Conservation (phyloP, 2,797 vertebrate species). For the Nyctibius grandis region DNA sequence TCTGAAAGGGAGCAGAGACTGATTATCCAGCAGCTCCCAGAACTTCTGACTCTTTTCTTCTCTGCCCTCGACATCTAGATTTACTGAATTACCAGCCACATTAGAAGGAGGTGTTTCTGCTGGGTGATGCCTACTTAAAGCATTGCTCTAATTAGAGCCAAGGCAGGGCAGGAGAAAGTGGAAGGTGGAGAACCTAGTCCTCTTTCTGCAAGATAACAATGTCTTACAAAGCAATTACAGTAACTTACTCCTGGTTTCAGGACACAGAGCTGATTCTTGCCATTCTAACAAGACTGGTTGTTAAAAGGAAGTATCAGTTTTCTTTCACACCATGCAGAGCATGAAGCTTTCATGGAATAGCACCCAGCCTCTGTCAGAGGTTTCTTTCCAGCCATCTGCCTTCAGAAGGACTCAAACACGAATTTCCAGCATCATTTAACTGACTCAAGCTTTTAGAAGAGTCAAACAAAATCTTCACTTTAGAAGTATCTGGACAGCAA, state of each 20-base stretch:
- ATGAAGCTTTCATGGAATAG: not conserved
- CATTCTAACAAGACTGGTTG: not conserved
- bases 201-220: not conserved
- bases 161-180: not conserved
- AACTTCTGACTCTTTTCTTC: not conserved
- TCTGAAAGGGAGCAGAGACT: not conserved
- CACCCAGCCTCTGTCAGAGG: not conserved
- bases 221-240: not conserved
- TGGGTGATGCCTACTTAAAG: not conserved
- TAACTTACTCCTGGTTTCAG: not conserved
- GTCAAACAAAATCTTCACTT: not conserved
- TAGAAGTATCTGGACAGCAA: not conserved
- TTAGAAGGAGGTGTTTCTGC: not conserved
- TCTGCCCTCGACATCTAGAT: not conserved
- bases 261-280: not conserved
- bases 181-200: not conserved
- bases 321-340: not conserved
- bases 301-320: not conserved
- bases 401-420: not conserved
- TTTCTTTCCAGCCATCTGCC: not conserved
- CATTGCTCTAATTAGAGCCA: not conserved
- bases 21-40: not conserved
- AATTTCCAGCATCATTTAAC: not conserved
- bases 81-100: not conserved
- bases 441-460: not conserved